These are phyloP conservation scores for Dipus sagitta DNA, from an alignment of 2,797 vertebrate species.

Conservation along the genomic window DNA sequence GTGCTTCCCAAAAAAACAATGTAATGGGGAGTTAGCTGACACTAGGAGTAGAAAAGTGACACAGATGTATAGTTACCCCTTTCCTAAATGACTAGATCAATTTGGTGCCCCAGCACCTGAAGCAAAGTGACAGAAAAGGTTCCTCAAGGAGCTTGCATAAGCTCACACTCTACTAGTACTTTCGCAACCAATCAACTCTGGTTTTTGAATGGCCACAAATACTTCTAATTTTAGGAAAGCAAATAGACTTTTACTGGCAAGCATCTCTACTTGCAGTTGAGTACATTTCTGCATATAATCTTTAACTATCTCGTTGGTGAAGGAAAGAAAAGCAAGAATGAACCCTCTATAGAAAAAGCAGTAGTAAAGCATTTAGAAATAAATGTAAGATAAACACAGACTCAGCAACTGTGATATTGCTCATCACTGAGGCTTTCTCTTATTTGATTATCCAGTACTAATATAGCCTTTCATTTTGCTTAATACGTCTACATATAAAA, in stretches of 20 bases:
- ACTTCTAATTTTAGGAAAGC: conserved; percentile 63
- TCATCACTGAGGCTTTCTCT: conserved; percentile 49
- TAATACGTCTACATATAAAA: conserved; percentile 27
- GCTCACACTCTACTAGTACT: neutral
- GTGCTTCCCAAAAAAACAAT: neutral
- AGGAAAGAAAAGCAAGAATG: conserved; percentile 37
- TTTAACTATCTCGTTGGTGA: conserved; percentile 40
- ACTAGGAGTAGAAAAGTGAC: neutral
- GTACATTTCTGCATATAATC: conserved; percentile 33
- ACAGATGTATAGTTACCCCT: neutral
- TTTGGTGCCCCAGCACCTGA: neutral
- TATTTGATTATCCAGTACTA: conserved; percentile 65
- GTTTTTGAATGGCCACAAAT: conserved; percentile 46
- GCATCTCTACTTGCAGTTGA: conserved; percentile 35
- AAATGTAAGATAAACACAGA: conserved; percentile 40
- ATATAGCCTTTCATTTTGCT: conserved; percentile 36
- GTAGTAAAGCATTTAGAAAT: conserved; percentile 16
- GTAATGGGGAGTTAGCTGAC: neutral
- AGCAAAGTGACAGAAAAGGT: neutral
- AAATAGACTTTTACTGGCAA: conserved; percentile 17
- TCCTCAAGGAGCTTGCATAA: neutral
- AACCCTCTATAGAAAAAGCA: neutral
- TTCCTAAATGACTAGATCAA: conserved; percentile 44
- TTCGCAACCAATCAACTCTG: conserved; percentile 32
- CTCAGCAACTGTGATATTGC: conserved; percentile 33